Percentiles rank a stretch among this genome's conserved stretches.
Conservation (phyloP, 1,140 invertebrate genomes). For the Xylocopa sonorina region DNA sequence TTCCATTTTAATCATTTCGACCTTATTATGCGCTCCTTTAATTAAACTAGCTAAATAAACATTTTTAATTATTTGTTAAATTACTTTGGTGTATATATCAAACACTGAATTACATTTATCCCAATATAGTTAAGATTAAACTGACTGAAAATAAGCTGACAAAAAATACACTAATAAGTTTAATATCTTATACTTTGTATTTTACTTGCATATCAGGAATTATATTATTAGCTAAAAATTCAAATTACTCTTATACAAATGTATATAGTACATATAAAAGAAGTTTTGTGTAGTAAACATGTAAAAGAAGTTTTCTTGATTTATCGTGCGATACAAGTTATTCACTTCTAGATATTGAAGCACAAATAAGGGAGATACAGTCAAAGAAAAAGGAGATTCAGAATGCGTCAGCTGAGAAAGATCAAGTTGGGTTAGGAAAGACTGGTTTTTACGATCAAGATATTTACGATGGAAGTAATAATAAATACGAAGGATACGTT, state of each 20-base stretch:
- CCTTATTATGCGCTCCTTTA: no score
- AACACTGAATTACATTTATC: no score
- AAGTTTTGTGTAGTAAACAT: no score
- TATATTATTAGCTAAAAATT: no score
- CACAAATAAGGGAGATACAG: constrained; percentile 95
- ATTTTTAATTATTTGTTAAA: not conserved
- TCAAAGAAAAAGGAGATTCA: constrained; percentile 91
- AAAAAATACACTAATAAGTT: not conserved
- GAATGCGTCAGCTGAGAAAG: constrained; percentile 84
- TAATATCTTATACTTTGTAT: not conserved
- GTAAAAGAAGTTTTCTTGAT: no score
- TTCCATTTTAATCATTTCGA: no score
- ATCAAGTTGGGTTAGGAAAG: constrained; percentile 93
- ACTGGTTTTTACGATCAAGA: constrained; percentile 95
- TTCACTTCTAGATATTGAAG: constrained; percentile 92
- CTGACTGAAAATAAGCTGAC: not conserved
- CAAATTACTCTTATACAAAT: no score
- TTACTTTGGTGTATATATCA: not conserved
- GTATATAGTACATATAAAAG: no score
- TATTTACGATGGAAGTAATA: constrained; percentile 93
- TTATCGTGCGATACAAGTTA: constrained; percentile 15
- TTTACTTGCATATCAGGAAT: not conserved
- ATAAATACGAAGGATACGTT: constrained; percentile 96
- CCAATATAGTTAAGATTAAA: no score
- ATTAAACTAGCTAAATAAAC: no score